phyloP scores from a whole-genome alignment of 2,113 vertebrate species.

The Pipra filicauda region DNA sequence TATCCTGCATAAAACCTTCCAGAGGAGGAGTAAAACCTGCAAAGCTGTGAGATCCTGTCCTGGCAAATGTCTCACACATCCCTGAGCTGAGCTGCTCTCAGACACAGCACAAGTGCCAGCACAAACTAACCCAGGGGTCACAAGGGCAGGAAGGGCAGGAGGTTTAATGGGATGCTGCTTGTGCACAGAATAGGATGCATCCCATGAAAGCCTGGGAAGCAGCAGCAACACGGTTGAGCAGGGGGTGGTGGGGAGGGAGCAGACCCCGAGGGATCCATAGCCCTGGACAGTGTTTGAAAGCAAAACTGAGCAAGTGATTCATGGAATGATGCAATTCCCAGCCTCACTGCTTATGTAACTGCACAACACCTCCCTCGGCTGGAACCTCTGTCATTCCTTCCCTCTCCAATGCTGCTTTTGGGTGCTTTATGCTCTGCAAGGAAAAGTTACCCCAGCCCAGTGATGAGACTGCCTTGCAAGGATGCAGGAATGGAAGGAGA shows the following conservation, averaged over 20 bases:
- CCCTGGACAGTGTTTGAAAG: not conserved
- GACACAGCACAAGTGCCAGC: not conserved
- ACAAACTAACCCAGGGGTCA: not conserved
- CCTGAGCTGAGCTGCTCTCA: not conserved
- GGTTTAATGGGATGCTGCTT: not conserved
- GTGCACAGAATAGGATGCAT: accelerated
- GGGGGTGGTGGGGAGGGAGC: accelerated
- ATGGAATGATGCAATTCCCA: not conserved
- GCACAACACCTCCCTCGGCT: not conserved
- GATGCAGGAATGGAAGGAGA: not conserved
- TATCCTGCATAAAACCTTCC: accelerated
- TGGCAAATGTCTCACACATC: accelerated
- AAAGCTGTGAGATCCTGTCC: accelerated
- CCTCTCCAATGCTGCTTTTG: not conserved
- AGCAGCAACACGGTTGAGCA: accelerated
- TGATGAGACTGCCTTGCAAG: not conserved
- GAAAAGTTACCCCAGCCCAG: not conserved
- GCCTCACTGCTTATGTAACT: not conserved
- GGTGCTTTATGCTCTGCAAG: accelerated
- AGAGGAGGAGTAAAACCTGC: not conserved
- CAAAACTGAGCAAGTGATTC: accelerated
- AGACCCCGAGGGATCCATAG: accelerated
- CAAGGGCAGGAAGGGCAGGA: not conserved
- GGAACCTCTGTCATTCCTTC: not conserved
- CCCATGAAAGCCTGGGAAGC: not conserved